phyloP scores from a whole-genome alignment of 2,797 vertebrate species.

The Helicolenus hilgendorfi region DNA sequence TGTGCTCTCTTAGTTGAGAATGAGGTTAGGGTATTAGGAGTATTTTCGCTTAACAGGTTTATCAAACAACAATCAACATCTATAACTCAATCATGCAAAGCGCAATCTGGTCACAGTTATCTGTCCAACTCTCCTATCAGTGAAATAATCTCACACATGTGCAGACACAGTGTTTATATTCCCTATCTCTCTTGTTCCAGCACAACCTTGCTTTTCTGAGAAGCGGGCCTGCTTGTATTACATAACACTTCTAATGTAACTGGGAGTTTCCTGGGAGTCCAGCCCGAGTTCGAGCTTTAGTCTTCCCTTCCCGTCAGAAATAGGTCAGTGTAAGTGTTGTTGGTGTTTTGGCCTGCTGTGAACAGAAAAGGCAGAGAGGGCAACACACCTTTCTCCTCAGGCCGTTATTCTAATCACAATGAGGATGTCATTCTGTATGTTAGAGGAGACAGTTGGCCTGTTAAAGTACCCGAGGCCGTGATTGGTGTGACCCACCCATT shows the following conservation, averaged over 20 bases:
- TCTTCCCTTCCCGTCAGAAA: constrained; percentile 39
- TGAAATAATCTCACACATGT: background rate
- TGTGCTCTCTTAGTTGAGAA: background rate
- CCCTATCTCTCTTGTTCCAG: background rate
- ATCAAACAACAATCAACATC: background rate
- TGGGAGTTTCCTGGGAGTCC: constrained; percentile 50
- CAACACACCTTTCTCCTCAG: constrained; percentile 43
- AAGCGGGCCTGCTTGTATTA: constrained; percentile 37
- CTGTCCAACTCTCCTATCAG: background rate
- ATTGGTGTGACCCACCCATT: constrained; percentile 17
- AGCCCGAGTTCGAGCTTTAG: constrained; percentile 19
- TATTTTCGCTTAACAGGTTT: background rate
- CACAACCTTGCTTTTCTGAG: constrained; percentile 5
- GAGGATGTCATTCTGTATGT: constrained; percentile 8
- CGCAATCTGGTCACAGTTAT: background rate
- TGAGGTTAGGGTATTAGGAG: background rate
- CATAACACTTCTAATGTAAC: constrained; percentile 57
- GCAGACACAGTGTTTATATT: constrained; percentile 19
- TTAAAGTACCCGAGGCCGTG: constrained; percentile 9
- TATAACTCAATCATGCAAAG: background rate
- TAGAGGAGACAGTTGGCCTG: constrained; percentile 15
- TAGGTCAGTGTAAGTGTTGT: constrained; percentile 45
- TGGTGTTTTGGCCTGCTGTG: constrained; percentile 10
- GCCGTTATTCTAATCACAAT: constrained; percentile 46
- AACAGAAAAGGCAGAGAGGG: constrained; percentile 8